Evolutionary conservation across 2,888 invertebrate species (phyloP).

Genomic region (Andrena haemorrhoa): DNA sequence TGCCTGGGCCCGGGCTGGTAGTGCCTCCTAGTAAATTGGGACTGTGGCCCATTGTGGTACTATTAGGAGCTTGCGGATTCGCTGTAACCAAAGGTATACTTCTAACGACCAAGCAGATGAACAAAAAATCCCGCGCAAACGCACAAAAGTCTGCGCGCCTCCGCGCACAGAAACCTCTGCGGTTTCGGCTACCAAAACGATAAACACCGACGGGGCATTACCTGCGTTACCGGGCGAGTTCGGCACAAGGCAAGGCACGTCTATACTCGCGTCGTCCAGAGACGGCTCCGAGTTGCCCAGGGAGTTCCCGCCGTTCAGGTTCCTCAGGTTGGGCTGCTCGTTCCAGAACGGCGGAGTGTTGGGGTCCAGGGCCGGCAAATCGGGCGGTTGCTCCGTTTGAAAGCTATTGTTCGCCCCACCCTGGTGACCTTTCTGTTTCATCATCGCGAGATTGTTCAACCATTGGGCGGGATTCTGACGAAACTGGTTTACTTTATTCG

Average conservation of each 20-base stretch:
- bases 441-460: slow-evolving; percentile 92
- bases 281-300: slow-evolving; percentile 83
- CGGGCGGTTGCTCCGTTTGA: slow-evolving; percentile 82
- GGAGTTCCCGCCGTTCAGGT: slow-evolving; percentile 83
- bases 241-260: slow-evolving; percentile 85
- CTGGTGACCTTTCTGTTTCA: slow-evolving; percentile 89
- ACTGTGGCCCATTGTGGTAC: slow-evolving; percentile 83
- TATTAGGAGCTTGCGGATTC: slow-evolving; percentile 81
- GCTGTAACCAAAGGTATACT: slow-evolving; percentile 69
- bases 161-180: not conserved
- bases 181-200: not conserved
- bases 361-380: slow-evolving; percentile 82
- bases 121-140: not conserved
- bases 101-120: slow-evolving; percentile 36
- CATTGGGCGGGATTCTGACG: slow-evolving; percentile 93
- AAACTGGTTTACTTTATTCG: slow-evolving; percentile 94
- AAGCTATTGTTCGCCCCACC: slow-evolving; percentile 84
- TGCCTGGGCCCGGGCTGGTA: slow-evolving; percentile 86
- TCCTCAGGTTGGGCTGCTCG: slow-evolving; percentile 82
- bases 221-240: slow-evolving; percentile 84
- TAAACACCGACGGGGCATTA: slow-evolving; percentile 51
- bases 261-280: slow-evolving; percentile 83
- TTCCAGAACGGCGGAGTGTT: slow-evolving; percentile 83
- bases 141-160: not conserved
- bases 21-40: slow-evolving; percentile 83